Evolutionary conservation across 2,113 vertebrate genomes (phyloP), one percentile per base, ranked within the genome.

Genomic region (Coregonus clupeaformis): DNA sequence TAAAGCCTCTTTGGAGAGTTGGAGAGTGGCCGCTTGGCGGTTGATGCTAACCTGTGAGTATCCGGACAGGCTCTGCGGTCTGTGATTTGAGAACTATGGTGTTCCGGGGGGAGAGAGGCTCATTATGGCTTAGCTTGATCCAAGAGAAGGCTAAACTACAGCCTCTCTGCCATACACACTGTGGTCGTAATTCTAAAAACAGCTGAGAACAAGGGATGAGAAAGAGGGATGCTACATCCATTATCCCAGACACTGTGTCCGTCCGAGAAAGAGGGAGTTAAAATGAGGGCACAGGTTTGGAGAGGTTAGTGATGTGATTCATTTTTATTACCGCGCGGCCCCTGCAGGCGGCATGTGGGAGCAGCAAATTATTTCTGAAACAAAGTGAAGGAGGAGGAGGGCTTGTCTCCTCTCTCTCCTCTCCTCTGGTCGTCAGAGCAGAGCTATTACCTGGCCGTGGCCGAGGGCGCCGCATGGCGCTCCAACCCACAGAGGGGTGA

Each of bases 281-380:
- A 91, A 78, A 77, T 42, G 36, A 49, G 49, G 82, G 84, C 69
- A 72, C 82, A 76, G 79, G 86, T 88, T 86, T 82, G 86, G 86
- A 88, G 89, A 91, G 90, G 91, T 94, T 93, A 93, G 91, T 81
- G 83, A 82, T 80, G 92, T 94, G 93, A 94, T 94, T 93, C 92
- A 94, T 94, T 94, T 94, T 92, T 93, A 94, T 94, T 92, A 92
- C 88, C 80, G 80, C 81, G 74, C 80, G 67, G 89, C 87, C 91
- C 91, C 93, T 91, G 91, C 91, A 87, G 93, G 91, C 88, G 85
- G 90, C 90, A 87, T 87, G 90, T 89, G 87, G 88, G 87, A 89
- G 85, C 79, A 89, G 90, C 91, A 94, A 94, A 94, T 94, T 93
- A 93, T 94, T 94, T 93, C 92, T 93, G 93, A 94, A 93, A 93